Percentiles rank a stretch among this genome's conserved stretches.
These are phyloP conservation scores for Lycopodina hypogea DNA, from an alignment of 37 sponge, comb jelly and placozoan genomes.

Conservation along the genomic window DNA sequence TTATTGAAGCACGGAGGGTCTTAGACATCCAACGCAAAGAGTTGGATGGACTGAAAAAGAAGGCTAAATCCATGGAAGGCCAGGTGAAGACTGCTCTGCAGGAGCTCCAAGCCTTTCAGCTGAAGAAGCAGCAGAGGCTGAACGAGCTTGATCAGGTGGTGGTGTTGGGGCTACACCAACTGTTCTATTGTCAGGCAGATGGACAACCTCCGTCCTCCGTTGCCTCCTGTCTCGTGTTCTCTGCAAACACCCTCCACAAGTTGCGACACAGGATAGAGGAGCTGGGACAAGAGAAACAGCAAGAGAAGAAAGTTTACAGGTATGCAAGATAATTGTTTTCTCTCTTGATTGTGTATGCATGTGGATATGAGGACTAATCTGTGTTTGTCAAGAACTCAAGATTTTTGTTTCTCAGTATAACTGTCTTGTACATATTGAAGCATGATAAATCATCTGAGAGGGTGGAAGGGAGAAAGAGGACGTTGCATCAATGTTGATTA, in stretches of 20 bases:
- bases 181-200: constrained; percentile 40
- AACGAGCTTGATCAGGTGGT: constrained; percentile 94
- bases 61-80: constrained; percentile 83
- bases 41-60: constrained; percentile 84
- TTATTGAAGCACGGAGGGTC: constrained; percentile 83
- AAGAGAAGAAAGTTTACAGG: constrained; percentile 77
- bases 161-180: constrained; percentile 82
- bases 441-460: no score
- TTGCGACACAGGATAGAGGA: constrained; percentile 75
- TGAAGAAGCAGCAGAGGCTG: constrained; percentile 94
- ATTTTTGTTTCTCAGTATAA: background rate
- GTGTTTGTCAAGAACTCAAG: no score
- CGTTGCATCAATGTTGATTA: no score
- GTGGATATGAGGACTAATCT: background rate
- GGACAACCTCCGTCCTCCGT: constrained; percentile 64
- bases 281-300: constrained; percentile 77
- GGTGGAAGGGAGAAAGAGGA: no score
- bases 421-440: background rate
- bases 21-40: constrained; percentile 82
- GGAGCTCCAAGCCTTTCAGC: constrained; percentile 83
- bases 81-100: constrained; percentile 83
- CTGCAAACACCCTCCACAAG: constrained; percentile 36
- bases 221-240: constrained; percentile 77
- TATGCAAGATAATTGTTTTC: no score
- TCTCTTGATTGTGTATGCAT: background rate